Percentiles rank a stretch among this genome's conserved stretches.
Conservation (phyloP, 2,888 invertebrate species). For the Rotaria macrura region DNA sequence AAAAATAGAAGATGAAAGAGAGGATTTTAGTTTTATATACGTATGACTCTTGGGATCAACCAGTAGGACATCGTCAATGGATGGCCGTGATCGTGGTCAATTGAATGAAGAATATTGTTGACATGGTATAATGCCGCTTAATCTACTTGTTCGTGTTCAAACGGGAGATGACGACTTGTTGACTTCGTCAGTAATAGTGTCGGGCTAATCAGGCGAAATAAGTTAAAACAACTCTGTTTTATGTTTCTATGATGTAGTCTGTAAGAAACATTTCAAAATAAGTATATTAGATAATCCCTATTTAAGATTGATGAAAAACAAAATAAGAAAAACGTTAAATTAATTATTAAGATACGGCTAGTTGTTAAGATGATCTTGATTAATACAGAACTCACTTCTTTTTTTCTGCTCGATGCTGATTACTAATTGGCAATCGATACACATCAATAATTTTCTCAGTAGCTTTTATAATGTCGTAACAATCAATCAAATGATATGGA, state of each 20-base stretch:
- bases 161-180: constrained; percentile 12
- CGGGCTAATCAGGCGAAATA: not conserved
- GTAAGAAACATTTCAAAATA: not conserved
- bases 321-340: not conserved
- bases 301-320: not conserved
- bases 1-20: not conserved
- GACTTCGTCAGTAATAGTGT: constrained; percentile 12
- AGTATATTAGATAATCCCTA: not conserved
- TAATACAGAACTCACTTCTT: too few species aligned
- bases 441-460: too few species aligned
- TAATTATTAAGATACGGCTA: too few species aligned
- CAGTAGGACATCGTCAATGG: not conserved
- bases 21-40: not conserved
- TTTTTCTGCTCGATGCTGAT: too few species aligned
- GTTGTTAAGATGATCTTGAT: too few species aligned
- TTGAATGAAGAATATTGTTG: constrained; percentile 11
- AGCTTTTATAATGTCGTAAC: too few species aligned
- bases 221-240: not conserved
- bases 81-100: not conserved
- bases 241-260: not conserved
- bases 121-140: constrained; percentile 7
- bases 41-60: constrained; percentile 7
- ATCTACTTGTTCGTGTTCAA: constrained; percentile 15
- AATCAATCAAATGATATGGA: too few species aligned
- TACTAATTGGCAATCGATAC: too few species aligned